Evolutionary conservation across 2,797 vertebrate species (phyloP), one percentile per base, ranked within the genome.

Genomic region (Rousettus madagascariensis): DNA sequence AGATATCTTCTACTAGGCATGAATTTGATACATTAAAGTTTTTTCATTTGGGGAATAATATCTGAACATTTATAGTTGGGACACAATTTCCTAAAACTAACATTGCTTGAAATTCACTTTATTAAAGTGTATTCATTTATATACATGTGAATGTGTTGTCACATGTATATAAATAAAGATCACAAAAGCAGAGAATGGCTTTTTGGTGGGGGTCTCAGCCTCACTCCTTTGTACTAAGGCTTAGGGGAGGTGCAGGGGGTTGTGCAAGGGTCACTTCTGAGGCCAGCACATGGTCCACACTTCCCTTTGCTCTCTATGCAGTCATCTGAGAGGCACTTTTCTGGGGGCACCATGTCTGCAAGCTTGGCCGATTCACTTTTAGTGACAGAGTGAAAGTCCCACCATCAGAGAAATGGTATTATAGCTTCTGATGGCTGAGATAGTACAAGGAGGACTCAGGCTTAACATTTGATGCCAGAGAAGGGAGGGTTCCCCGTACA

Each of bases 71-170:
- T 77, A 49, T 90, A 43, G 22, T 91, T 79, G 33, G 19, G 20
- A 41, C 49, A 43, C 19, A 75, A 24, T 91, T 95, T 92, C 26
- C 30, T 77, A 74, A 95, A 96, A n/a, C 36, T 57, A 68, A 41
- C 8, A 8, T 28, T 28, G 43, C 92, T 65, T 59, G n/a, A 22
- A 86, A 91, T 78, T 33, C 5, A 61, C 30, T 33, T 80, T 46
- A 19, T 36, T 49, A 20, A 41, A 63, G 26, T 41, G 26, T n/a
- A 22, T 86, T 5, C 88, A 51, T 89, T 94, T 77, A 41, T 33
- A 9, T 8, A 84, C 83, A 83, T 30, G 15, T 92, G 38, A 92
- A 43, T 1, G 5, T 3, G 2, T 53, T 3, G 20, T 89, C 26
- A 46, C 5, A 49, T 49, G 15, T 49, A 49, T 49, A 49, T 49